Percentiles rank a stretch among this genome's conserved stretches.
phyloP scores from a whole-genome alignment of 1,140 invertebrate species.

The Leguminivora glycinivorella region DNA sequence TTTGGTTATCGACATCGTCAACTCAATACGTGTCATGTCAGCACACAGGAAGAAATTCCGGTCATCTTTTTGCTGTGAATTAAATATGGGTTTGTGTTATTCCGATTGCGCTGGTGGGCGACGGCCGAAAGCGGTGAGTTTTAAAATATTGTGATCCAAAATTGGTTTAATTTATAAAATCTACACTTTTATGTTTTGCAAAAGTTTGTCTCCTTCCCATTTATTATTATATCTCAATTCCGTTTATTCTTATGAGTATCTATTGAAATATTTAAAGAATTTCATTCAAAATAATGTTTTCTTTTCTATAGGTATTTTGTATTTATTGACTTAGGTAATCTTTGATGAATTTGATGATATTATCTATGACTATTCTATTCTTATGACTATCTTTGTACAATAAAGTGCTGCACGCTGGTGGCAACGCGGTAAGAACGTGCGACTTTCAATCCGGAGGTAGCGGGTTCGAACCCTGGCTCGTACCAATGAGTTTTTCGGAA shows the following conservation, averaged over 20 bases:
- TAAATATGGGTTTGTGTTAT: constrained; percentile 58
- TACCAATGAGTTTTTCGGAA: too few species aligned
- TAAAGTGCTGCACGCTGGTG: too few species aligned
- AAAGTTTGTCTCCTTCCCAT: neutral
- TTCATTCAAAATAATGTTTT: neutral
- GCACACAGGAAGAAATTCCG: constrained; percentile 29
- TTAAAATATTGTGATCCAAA: neutral
- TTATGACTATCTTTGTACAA: too few species aligned
- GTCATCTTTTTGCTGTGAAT: constrained; percentile 33
- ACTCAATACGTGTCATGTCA: constrained; percentile 38
- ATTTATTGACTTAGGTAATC: neutral
- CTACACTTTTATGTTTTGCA: neutral
- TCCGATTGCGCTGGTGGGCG: constrained; percentile 44
- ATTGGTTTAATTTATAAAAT: neutral
- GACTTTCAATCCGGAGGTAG: too few species aligned
- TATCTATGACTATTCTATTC: too few species aligned
- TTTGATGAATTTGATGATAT: neutral
- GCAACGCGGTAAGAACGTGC: too few species aligned
- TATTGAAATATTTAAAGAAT: neutral
- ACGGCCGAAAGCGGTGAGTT: constrained; percentile 42
- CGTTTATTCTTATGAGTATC: neutral
- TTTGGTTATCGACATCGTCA: constrained; percentile 19
- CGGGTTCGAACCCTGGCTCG: too few species aligned
- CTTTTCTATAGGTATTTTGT: too few species aligned
- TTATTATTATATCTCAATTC: too few species aligned